Percentiles rank a stretch among this genome's conserved stretches.
phyloP scores from a whole-genome alignment of 2,113 vertebrate genomes.

The Cepphus grylle region DNA sequence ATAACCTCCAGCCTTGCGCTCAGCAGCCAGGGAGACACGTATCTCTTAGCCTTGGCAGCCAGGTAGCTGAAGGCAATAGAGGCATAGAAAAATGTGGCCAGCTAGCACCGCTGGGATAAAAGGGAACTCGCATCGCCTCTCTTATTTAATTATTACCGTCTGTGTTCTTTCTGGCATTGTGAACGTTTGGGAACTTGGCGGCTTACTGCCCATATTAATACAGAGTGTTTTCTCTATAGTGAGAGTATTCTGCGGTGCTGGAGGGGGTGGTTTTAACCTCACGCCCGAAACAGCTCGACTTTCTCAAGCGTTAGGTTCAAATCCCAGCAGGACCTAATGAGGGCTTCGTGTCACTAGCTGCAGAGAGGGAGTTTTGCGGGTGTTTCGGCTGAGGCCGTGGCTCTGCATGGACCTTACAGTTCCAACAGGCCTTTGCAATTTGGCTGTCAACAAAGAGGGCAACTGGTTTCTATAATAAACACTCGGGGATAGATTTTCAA shows the following conservation, averaged over 20 bases:
- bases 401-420: neutral
- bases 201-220: neutral
- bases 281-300: neutral
- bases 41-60: neutral
- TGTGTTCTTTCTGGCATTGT: neutral
- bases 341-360: neutral
- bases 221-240: neutral
- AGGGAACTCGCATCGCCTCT: neutral
- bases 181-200: neutral
- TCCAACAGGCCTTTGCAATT: constrained; percentile 15
- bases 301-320: neutral
- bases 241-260: neutral
- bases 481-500: constrained; percentile 20
- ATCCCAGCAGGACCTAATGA: constrained; percentile 6
- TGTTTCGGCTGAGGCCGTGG: neutral
- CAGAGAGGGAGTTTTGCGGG: neutral
- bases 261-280: neutral
- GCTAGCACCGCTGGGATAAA: neutral
- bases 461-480: constrained; percentile 35
- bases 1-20: neutral
- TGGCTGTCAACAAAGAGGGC: constrained; percentile 43
- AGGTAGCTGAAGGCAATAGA: neutral
- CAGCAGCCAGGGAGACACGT: neutral
- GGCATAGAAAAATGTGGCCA: neutral
- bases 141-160: neutral